These are phyloP conservation scores for Anastatus disparis DNA, from an alignment of 1,140 invertebrate species.

Conservation along the genomic window DNA sequence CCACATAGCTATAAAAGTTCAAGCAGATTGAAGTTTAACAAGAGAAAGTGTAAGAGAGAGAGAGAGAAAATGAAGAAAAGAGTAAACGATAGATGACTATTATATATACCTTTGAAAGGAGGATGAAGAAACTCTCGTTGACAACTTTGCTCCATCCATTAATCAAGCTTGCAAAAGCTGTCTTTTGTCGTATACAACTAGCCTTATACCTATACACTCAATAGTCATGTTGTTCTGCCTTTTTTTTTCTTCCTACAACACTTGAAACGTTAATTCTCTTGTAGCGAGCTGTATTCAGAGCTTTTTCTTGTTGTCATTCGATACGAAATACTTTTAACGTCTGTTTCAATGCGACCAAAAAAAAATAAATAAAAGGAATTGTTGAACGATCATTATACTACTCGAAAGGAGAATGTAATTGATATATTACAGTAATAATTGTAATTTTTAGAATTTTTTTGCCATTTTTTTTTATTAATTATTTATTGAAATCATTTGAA, in stretches of 20 bases:
- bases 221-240: constrained; percentile 56
- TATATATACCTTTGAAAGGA: constrained; percentile 23
- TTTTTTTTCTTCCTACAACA: too few relatives aligned
- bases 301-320: background rate
- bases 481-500: too few relatives aligned
- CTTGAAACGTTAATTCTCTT: constrained; percentile 58
- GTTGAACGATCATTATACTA: too few relatives aligned
- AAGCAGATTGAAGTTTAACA: constrained; percentile 46
- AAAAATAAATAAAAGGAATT: too few relatives aligned
- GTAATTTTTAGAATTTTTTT: too few relatives aligned
- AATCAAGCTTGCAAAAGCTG: constrained; percentile 58
- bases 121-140: constrained; percentile 44
- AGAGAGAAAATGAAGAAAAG: constrained; percentile 18
- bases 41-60: constrained; percentile 21
- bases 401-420: too few relatives aligned
- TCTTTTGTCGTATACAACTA: too few relatives aligned
- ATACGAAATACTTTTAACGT: background rate
- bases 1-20: constrained; percentile 53
- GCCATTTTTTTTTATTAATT: too few relatives aligned
- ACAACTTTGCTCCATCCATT: constrained; percentile 55
- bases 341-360: too few relatives aligned
- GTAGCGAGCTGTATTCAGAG: background rate
- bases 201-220: background rate
- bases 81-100: background rate
- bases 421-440: too few relatives aligned